phyloP scores from a whole-genome alignment of 2,797 vertebrate genomes.

The Cyprinodon diabolis region DNA sequence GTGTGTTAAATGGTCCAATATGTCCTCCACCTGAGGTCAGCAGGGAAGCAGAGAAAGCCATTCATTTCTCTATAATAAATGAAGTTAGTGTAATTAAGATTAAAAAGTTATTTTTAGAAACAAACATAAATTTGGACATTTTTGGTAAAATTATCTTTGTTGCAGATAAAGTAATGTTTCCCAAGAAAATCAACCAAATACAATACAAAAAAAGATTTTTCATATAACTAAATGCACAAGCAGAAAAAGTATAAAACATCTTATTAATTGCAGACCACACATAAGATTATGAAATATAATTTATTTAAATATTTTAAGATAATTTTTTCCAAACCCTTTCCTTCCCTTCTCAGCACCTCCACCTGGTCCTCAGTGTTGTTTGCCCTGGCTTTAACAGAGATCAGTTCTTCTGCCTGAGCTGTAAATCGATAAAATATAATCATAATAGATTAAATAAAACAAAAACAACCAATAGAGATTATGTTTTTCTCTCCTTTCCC shows the following conservation, averaged over 20 bases:
- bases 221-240: too few species aligned
- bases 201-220: too few species aligned
- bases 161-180: too few species aligned
- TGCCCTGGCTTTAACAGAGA: constrained; percentile 18
- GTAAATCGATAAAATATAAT: not conserved
- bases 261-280: not conserved
- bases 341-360: constrained; percentile 35
- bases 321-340: constrained; percentile 24
- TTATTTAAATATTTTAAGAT: not conserved
- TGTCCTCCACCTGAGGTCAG: not conserved
- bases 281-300: too few species aligned
- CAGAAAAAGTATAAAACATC: not conserved
- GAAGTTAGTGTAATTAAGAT: not conserved
- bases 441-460: rapidly evolving
- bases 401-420: constrained; percentile 44
- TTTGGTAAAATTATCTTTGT: too few species aligned
- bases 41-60: constrained; percentile 32
- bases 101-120: not conserved
- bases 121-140: not conserved
- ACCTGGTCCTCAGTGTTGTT: constrained; percentile 45
- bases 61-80: constrained; percentile 12
- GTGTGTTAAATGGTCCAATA: constrained; percentile 12
- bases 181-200: too few species aligned
- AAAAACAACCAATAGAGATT: too few species aligned
- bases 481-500: not conserved